Percentiles rank a stretch among this genome's conserved stretches.
Conservation (phyloP, 2,797 vertebrate genomes). For the Myotis myotis region DNA sequence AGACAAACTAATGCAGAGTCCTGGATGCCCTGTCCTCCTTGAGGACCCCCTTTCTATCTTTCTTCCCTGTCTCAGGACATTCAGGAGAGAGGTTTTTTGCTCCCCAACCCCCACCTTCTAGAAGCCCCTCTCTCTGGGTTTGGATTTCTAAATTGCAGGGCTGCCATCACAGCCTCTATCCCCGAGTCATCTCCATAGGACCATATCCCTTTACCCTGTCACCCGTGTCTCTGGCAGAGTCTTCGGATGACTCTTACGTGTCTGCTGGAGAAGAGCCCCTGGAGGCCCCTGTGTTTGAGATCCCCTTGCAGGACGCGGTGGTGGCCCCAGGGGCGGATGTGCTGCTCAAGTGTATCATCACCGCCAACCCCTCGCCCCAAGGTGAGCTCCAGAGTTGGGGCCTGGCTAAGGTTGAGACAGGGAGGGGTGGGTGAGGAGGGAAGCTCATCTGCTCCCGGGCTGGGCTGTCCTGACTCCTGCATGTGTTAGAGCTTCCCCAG, state of each 20-base stretch:
- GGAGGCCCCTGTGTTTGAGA: conserved; percentile 96
- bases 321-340: conserved; percentile 90
- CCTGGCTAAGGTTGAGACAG: background rate
- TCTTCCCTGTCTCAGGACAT: background rate
- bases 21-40: background rate
- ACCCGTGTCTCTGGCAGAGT: conserved; percentile 86
- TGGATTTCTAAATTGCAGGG: background rate
- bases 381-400: conserved; percentile 83
- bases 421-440: too few relatives aligned
- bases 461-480: background rate
- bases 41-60: background rate
- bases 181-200: background rate
- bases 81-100: background rate
- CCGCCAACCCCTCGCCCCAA: conserved; percentile 93
- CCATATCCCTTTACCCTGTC: background rate
- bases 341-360: conserved; percentile 93
- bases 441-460: background rate
- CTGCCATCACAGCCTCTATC: background rate
- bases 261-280: conserved; percentile 96
- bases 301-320: conserved; percentile 90
- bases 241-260: conserved; percentile 97
- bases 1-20: background rate
- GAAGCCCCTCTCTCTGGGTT: background rate
- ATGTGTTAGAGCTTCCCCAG: background rate
- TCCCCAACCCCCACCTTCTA: background rate